Evolutionary conservation across 2,888 invertebrate genomes (phyloP), one percentile per base, ranked within the genome.

Genomic region (Drosophila infuscata): DNA sequence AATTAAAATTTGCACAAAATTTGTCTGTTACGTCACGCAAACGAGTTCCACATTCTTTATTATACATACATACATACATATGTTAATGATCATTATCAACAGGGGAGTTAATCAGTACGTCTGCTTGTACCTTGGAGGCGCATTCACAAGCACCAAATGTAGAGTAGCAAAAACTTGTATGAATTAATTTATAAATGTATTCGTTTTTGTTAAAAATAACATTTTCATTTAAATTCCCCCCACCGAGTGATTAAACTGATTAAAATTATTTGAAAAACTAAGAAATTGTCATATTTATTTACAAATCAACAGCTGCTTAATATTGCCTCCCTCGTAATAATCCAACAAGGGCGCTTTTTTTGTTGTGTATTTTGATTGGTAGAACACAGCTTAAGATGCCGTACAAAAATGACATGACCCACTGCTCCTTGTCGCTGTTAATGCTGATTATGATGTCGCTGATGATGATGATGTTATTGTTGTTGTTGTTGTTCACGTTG

Each of bases 401-500:
- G 8, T 30, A 68, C 43, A 51, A 20, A 58, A 73, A 69, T 57
- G 57, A 81, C 65, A 73, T 63, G 67, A 72, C 69, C 69, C 70
- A 66, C 48, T 64, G 71, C 38, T 43, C 32, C 49, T 62, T 63
- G 63, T 20, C 25, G 70, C 54, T 41, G 35, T 7, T 29, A 29
- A 56, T 41, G 36, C n/a, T 35, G 15, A 54, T 67, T 61, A 48
- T 74, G 69, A 66, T 58, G 66, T 41, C 65, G 49, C 29, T 32
- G 32, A 49, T 41, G 32, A 38, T 17, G 36, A 20, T 61, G 58
- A 49, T 68, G 57, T 9, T 62, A 43, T 38, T 38, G 59, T 54
- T 87, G 67, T 62, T 82, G 85, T 78, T 83, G 82, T 79, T 89
- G 86, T 89, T 84, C 76, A 78, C 81, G 78, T 72, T 74, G 79